Base-by-base conservation (phyloP, 2,888 invertebrate genomes). In the Anthrax anthrax region DNA sequence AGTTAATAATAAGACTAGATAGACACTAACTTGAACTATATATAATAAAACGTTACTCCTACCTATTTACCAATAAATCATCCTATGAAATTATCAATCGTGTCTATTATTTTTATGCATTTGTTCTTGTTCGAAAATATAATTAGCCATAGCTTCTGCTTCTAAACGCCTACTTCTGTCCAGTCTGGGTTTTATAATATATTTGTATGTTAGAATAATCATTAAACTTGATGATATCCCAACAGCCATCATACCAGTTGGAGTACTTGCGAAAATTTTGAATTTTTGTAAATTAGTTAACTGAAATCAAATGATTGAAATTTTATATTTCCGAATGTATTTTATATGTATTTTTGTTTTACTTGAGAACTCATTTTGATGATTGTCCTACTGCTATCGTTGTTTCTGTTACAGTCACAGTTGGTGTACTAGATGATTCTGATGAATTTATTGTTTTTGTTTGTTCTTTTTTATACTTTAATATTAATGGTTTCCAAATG, bases 401-500 rank as follows among this genome's bases (percentile, higher is more conserved):
- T 32, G 29, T 2, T 32, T 32, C 12, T 32, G 29, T 12, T 32
- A 12, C 29, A 23, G 23, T 47, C 45, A 44, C 17, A 38, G 41
- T 27, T 39, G 48, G 13, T 39, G 48, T 4, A 43, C 41, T 42
- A 5, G 18, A 4, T 5, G 37, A 13, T 13, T 42, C 43, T 2
- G 18, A 16, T 23, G 18, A 4, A 8, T 27, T 29, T 23, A 37
- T 16, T 39, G 4, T 8, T 23, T 12, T n/a, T 18, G 10, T 3
- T 0, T 54, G 38, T 36, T 62, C 60, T 48, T 54, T 56, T 50
- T 55, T 60, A 46, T 50, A 61, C 49, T 54, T 58, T 6, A 60
- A 3, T 41, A 71, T 56, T 5, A 68, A 51, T 37, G 71, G 71
- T 47, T 63, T 60, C 70, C 70, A 71, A 63, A 70, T 69, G 51